Percentiles rank a stretch among this genome's conserved stretches.
Conservation (phyloP, 1,140 invertebrate genomes). For the Pseudobourletiella spinata region DNA sequence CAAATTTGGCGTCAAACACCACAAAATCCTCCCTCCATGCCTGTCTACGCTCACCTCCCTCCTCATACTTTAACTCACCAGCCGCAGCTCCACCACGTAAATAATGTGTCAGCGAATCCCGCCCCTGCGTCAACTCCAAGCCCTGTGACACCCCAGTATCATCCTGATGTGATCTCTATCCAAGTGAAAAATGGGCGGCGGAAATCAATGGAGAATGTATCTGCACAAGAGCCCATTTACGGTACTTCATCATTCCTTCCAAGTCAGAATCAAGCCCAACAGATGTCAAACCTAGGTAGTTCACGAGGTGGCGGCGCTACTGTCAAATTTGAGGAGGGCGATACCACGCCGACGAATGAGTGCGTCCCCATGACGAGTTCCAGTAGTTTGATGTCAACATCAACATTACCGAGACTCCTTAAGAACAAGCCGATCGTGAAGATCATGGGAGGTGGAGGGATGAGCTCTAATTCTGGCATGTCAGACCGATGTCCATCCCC, state of each 20-base stretch:
- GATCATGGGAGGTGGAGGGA: slow-evolving; percentile 25
- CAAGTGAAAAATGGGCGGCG: slow-evolving; percentile 41
- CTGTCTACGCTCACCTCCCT: slow-evolving; percentile 15
- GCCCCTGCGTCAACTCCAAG: background rate
- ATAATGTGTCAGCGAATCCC: background rate
- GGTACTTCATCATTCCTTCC: slow-evolving; percentile 37
- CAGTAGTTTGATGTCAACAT: background rate
- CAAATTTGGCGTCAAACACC: slow-evolving; percentile 25
- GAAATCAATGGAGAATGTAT: slow-evolving; percentile 35
- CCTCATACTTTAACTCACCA: slow-evolving; percentile 28
- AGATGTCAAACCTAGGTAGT: background rate
- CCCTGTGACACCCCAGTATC: slow-evolving; percentile 33
- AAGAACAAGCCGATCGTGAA: slow-evolving; percentile 34
- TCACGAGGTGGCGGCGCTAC: background rate
- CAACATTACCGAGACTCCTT: slow-evolving; percentile 28
- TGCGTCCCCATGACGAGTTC: background rate
- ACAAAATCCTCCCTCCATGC: slow-evolving; percentile 5
- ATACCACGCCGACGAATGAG: slow-evolving; percentile 33
- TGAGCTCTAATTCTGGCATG: background rate
- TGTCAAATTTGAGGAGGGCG: slow-evolving; percentile 23
- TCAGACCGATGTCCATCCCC: background rate
- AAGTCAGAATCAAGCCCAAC: background rate
- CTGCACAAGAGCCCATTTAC: slow-evolving; percentile 38
- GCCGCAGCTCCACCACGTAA: slow-evolving; percentile 30
- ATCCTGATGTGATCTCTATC: slow-evolving; percentile 44